Evolutionary conservation across 2,797 vertebrate genomes (phyloP), one percentile per base, ranked within the genome.

Genomic region (Heteromormyrus szaboi): DNA sequence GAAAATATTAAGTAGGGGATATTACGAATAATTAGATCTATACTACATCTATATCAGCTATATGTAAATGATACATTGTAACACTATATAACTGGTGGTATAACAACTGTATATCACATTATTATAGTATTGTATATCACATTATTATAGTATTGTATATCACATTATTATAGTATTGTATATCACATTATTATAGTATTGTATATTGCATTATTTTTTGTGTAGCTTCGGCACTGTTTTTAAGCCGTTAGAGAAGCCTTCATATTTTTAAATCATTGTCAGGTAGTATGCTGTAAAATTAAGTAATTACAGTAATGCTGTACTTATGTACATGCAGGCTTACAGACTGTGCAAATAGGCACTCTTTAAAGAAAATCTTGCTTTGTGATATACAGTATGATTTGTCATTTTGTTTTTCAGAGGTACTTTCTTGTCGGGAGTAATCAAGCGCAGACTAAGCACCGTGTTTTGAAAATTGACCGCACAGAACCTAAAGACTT

Each of bases 361-460:
- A 14, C 1, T 68, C 1, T 51, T 5, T 51, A 22, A 29, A 2
- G 22, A 9, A 29, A 12, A 48, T 88, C 11, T 53, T 44, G 37
- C 17, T 89, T 25, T 9, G 11, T 62, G 85, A 33, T 37, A 37
- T 56, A 48, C 85, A 41, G 53, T 37, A 0, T 25, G n/a, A n/a
- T 56, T 14, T 81, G 14, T 50, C 25, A 44, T 79, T 81, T 87
- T 46, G 87, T 79, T 88, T 91, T 86, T 3, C 93, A 99, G 99
- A 95, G 98, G 62, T 99, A 97, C 95, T 99, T 99, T 93, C 95
- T 99, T 1, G 98, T 99, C 83, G 99, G 99, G 85, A 97, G 96
- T 92, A 99, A 99, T 94, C 96, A 98, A 89, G 97, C 98, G 84
- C 97, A 98, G 94, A 99, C 98, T 44, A 99, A 98, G 92, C 97